phyloP scores from a whole-genome alignment of 1,140 invertebrate genomes.

The Solen grandis region DNA sequence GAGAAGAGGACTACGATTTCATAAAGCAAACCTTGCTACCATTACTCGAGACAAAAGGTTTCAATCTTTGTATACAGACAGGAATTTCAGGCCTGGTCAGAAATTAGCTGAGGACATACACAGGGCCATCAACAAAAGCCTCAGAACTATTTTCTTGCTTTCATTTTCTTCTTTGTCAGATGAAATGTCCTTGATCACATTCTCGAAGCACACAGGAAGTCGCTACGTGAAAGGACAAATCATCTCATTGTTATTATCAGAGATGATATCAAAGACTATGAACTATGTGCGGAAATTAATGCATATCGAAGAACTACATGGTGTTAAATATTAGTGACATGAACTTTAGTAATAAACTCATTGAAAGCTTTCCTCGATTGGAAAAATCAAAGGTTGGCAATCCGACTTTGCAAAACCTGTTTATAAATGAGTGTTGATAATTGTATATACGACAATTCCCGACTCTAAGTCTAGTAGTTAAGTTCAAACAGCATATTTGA shows the following conservation, averaged over 20 bases:
- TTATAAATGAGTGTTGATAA: too few relatives aligned
- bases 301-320: constrained; percentile 58
- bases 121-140: constrained; percentile 58
- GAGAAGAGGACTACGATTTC: constrained; percentile 59
- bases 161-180: constrained; percentile 58
- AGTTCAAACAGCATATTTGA: too few relatives aligned
- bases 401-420: too few relatives aligned
- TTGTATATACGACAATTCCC: too few relatives aligned
- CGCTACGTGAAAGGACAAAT: constrained; percentile 60
- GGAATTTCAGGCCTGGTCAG: constrained; percentile 66
- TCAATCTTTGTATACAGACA: constrained; percentile 62
- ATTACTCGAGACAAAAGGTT: constrained; percentile 54
- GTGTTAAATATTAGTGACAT: constrained; percentile 50
- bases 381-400: constrained; percentile 2
- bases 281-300: constrained; percentile 58
- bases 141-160: constrained; percentile 63
- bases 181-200: constrained; percentile 67
- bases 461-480: too few relatives aligned
- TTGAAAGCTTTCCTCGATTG: constrained; percentile 41
- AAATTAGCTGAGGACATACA: constrained; percentile 70
- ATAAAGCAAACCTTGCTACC: constrained; percentile 57
- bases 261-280: constrained; percentile 35
- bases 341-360: constrained; percentile 55
- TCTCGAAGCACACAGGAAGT: constrained; percentile 63
- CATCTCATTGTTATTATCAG: constrained; percentile 58